Evolutionary conservation across 1,140 invertebrate species (phyloP), one percentile per base, ranked within the genome.

Genomic region (Protaetia brevitarsis): DNA sequence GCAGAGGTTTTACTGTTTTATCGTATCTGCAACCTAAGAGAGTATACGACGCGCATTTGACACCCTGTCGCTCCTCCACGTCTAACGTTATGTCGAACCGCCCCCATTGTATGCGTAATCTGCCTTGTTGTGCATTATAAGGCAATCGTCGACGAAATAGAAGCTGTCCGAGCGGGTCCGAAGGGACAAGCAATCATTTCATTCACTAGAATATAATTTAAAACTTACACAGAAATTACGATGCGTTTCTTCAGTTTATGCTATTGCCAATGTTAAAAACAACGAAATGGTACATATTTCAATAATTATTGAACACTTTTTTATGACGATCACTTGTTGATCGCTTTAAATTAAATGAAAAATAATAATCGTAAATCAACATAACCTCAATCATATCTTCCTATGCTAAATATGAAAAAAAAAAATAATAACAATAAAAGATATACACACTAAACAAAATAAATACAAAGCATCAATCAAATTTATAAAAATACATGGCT

Each of bases 91-190:
- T 69, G 73, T 76, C 65, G 80, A 82, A 66, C 85, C 80, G 58
- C 88, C 88, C 66, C 90, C 92, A 77, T 94, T 90, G 79, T 96
- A 98, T 23, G 94, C 92, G 82, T 98, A 98, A 78, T 97, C 95
- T 34, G 95, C 97, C 85, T 99, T 99, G 79, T 99, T 99, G 82
- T 99, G 97, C 96, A 99, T 99, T 63, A 99, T 93, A 56, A 99
- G 85, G 77, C 87, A 85, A 80, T 98, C 91, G 78, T 99, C 95
- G 41, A 99, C 96, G 83, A 99, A 99, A 81, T 99, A 99, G 83
- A 98, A 99, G 74, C 95, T 97, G 81, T 99, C 97, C 0, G 96
- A 98, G 71, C 94, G 88, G 19, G 97, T 99, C 98, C 95, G 79
- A 96, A 99, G 21, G 97, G 97, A 79, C 89, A 86, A 10, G 89